Evolutionary conservation across 2,888 invertebrate species (phyloP), one percentile per base, ranked within the genome.

Genomic region (Stomorhina lunata): DNA sequence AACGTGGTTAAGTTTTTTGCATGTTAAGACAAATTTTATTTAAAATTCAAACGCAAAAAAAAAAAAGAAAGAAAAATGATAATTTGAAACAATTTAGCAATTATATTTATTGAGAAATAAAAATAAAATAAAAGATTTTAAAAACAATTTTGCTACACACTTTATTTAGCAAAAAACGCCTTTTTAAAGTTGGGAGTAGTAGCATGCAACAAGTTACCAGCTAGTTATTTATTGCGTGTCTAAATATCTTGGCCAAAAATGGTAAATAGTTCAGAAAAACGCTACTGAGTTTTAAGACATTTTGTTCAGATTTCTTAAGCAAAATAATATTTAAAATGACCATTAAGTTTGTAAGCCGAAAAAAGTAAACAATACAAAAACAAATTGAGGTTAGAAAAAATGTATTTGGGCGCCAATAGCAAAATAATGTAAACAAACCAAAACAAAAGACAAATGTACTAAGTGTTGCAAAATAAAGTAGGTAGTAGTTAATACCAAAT

Each of bases 131-230:
- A 27, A 40, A 37, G n/a, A n/a, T n/a, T n/a, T n/a, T n/a, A n/a
- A n/a, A n/a, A n/a, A n/a, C n/a, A n/a, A n/a, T n/a, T n/a, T n/a
- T n/a, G n/a, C n/a, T n/a, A n/a, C n/a, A n/a, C n/a, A n/a, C n/a
- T n/a, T n/a, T n/a, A n/a, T n/a, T n/a, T n/a, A n/a, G n/a, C n/a
- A 27, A 15, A 2, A 45, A 48, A 72, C 45, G 34, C 48, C 48
- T 59, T 59, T 15, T 25, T 57, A 57, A 32, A 57, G n/a, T 45
- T 55, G 9, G 25, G 22, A 25, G 32, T 6, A 32, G n/a, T 45
- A 45, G 63, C 78, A 78, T 71, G 78, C 78, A 71, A 71, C 78
- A 63, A 63, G 59, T 63, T 48, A 37, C 59, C 34, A 72, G 48
- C 17, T 25, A 22, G 29, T 59, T 57, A 17, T 17, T 29, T 20